Conservation (phyloP, 2,888 invertebrate species). For the Lasioglossum calceatum region DNA sequence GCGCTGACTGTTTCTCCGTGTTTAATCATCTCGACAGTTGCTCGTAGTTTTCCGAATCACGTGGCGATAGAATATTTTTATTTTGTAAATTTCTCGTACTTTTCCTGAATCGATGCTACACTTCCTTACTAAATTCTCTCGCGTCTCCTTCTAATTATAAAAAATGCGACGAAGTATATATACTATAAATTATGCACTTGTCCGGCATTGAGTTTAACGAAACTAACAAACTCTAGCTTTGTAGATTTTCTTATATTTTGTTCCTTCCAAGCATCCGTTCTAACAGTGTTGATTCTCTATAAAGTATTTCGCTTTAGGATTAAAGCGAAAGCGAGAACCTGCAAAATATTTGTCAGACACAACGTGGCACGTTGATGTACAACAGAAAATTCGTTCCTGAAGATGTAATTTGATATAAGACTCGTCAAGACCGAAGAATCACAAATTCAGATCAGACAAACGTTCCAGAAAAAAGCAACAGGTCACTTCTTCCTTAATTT, state of each 20-base stretch:
- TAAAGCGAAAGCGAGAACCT: background rate
- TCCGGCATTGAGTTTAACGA: conserved; percentile 38
- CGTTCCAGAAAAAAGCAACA: conserved; percentile 39
- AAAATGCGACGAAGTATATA: conserved; percentile 60
- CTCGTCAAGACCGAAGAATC: conserved; percentile 6
- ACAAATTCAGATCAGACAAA: conserved; percentile 20
- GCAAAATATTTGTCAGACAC: conserved; percentile 6
- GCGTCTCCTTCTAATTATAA: conserved; percentile 11
- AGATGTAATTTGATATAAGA: background rate
- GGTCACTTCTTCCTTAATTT: conserved; percentile 26
- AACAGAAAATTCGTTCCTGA: background rate
- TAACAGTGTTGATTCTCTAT: background rate
- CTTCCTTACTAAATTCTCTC: background rate
- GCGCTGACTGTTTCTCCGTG: conserved; percentile 45
- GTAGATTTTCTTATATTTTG: conserved; percentile 6
- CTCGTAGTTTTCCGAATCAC: conserved; percentile 65
- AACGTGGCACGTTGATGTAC: background rate
- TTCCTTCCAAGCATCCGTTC: conserved; percentile 11
- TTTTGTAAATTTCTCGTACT: conserved; percentile 10
- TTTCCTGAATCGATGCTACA: conserved; percentile 12
- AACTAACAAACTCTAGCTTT: conserved; percentile 6
- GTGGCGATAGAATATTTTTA: conserved; percentile 28
- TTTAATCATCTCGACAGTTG: conserved; percentile 63
- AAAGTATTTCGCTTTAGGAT: conserved; percentile 13
- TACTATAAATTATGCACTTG: conserved; percentile 47